These are phyloP conservation scores for Nestor notabilis DNA, from an alignment of 2,113 vertebrate species.

Conservation along the genomic window DNA sequence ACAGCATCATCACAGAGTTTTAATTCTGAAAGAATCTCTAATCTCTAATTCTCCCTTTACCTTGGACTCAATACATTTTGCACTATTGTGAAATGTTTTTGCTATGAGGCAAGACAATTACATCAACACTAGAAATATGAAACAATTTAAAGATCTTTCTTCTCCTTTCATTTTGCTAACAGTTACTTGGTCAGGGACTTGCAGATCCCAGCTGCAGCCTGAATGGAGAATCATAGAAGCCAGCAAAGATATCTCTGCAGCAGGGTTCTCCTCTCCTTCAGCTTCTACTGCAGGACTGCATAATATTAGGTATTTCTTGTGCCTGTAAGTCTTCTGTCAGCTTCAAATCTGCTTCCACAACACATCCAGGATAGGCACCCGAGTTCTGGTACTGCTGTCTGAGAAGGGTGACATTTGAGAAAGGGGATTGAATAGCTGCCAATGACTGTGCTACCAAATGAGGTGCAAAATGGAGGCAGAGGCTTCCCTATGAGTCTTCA, in stretches of 20 bases:
- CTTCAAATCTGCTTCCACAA: neutral
- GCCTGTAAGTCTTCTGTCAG: neutral
- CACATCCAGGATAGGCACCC: neutral
- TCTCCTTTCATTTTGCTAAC: neutral
- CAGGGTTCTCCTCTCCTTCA: neutral
- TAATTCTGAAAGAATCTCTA: neutral
- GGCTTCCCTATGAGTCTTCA: neutral
- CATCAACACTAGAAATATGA: neutral
- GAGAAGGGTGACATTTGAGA: neutral
- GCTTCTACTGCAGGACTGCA: neutral
- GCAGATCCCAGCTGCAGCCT: neutral
- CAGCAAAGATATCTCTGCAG: neutral
- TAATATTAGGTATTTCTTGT: neutral
- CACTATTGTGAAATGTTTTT: neutral
- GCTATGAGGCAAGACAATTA: neutral
- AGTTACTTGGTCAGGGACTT: neutral
- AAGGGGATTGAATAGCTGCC: neutral
- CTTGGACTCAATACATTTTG: neutral
- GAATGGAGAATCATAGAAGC: neutral
- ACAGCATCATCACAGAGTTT: neutral
- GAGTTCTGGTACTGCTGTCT: neutral
- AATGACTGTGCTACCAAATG: neutral
- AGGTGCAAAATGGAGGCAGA: neutral
- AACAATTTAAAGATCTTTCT: neutral
- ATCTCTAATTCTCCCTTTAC: neutral